These are phyloP conservation scores for Cebus imitator DNA, from an alignment of 2,113 vertebrate genomes.

Conservation along the genomic window DNA sequence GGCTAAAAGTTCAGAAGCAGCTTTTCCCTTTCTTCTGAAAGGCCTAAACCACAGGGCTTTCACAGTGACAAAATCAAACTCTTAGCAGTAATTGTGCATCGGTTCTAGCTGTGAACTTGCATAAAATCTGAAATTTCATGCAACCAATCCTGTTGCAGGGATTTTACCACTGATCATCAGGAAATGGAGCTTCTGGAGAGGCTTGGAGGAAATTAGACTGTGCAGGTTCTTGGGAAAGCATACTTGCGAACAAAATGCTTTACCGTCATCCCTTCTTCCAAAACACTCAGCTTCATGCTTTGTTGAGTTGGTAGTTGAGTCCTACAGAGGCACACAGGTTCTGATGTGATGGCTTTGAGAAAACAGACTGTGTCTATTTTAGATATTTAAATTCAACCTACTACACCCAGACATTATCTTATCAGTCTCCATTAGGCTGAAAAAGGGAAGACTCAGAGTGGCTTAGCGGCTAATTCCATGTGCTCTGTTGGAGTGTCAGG, in stretches of 20 bases:
- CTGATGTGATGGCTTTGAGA: rapidly evolving
- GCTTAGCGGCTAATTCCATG: too few relatives aligned
- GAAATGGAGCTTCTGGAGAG: conserved; percentile 50
- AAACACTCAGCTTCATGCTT: rapidly evolving
- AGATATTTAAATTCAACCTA: background rate
- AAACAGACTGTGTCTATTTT: background rate
- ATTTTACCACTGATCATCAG: conserved; percentile 52
- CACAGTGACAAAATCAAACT: conserved; percentile 75
- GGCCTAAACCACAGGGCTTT: conserved; percentile 78
- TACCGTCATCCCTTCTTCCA: background rate
- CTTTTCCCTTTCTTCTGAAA: conserved; percentile 80
- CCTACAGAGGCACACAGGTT: background rate
- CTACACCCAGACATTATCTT: background rate
- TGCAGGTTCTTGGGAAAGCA: background rate
- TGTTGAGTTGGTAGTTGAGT: rapidly evolving
- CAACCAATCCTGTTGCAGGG: conserved; percentile 76
- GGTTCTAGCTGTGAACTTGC: conserved; percentile 79
- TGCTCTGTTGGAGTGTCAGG: background rate
- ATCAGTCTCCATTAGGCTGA: background rate
- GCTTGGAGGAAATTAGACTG: conserved; percentile 6
- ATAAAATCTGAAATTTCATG: conserved; percentile 81
- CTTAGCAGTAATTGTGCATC: conserved; percentile 78
- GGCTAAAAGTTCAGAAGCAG: conserved; percentile 77
- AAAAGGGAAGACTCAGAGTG: background rate
- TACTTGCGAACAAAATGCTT: background rate